Percentiles rank a stretch among this genome's conserved stretches.
Conservation (phyloP, 2,888 invertebrate genomes). For the Leptothorax acervorum region DNA sequence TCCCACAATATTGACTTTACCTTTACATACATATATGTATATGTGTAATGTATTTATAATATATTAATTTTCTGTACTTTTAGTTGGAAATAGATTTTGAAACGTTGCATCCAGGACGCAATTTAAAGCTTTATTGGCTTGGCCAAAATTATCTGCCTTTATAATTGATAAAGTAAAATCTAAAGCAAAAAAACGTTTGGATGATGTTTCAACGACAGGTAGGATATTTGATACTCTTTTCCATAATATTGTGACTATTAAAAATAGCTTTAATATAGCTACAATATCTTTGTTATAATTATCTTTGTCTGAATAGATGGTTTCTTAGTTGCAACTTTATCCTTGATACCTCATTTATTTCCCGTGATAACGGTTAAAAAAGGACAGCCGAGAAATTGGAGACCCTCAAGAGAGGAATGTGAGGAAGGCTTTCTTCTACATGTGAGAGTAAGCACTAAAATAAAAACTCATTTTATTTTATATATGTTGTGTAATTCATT, state of each 20-base stretch:
- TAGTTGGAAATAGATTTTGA: background rate
- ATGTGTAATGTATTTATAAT: too few species aligned
- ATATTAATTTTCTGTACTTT: background rate
- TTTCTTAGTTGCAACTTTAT: background rate
- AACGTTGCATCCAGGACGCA: background rate
- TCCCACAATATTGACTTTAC: too few species aligned
- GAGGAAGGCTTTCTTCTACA: slow-evolving; percentile 7
- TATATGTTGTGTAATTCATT: background rate
- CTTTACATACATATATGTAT: too few species aligned
- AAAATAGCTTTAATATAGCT: too few species aligned
- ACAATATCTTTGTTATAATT: too few species aligned
- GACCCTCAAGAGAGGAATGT: background rate
- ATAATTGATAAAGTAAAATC: background rate
- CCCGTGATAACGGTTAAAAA: background rate
- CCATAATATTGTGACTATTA: too few species aligned
- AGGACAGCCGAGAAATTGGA: background rate
- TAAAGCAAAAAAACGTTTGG: background rate
- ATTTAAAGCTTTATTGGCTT: slow-evolving; percentile 14
- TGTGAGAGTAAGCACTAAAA: background rate
- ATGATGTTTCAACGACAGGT: background rate
- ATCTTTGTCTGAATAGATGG: too few species aligned
- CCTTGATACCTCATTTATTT: background rate
- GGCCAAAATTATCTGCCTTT: slow-evolving; percentile 6
- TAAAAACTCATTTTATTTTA: background rate
- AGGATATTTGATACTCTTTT: too few species aligned